Evolutionary conservation across 2,113 vertebrate genomes (phyloP).

Genomic region (Cryptomyrus ogoouensis): DNA sequence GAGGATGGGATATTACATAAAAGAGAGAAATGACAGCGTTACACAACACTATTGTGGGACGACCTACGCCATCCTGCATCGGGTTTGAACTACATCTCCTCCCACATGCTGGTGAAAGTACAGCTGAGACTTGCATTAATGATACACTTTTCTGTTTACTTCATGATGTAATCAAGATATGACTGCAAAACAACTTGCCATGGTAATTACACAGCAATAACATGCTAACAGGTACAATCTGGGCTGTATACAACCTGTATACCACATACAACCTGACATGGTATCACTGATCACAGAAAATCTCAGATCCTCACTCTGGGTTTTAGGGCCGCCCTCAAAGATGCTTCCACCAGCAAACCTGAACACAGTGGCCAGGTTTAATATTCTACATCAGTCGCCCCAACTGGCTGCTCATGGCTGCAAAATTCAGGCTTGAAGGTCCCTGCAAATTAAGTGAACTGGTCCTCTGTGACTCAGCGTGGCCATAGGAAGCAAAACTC

Average conservation of each 20-base stretch:
- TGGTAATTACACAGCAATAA: neutral
- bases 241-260: neutral
- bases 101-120: neutral
- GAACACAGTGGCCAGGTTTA: neutral
- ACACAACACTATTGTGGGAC: neutral
- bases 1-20: slow-evolving; percentile 5
- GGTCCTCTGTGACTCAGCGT: neutral
- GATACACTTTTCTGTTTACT: neutral
- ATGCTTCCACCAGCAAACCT: neutral
- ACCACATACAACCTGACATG: too few species aligned
- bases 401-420: neutral
- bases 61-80: neutral
- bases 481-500: neutral
- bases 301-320: neutral
- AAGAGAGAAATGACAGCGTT: neutral
- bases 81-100: neutral
- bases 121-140: neutral
- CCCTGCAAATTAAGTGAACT: neutral
- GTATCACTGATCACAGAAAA: neutral
- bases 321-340: neutral
- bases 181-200: too few species aligned
- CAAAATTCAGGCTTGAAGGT: neutral
- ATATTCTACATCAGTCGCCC: neutral
- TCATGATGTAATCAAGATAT: neutral
- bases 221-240: neutral